Conservation (phyloP, 37 sponge, comb jelly and placozoan species). For the Axinella damicornis region DNA sequence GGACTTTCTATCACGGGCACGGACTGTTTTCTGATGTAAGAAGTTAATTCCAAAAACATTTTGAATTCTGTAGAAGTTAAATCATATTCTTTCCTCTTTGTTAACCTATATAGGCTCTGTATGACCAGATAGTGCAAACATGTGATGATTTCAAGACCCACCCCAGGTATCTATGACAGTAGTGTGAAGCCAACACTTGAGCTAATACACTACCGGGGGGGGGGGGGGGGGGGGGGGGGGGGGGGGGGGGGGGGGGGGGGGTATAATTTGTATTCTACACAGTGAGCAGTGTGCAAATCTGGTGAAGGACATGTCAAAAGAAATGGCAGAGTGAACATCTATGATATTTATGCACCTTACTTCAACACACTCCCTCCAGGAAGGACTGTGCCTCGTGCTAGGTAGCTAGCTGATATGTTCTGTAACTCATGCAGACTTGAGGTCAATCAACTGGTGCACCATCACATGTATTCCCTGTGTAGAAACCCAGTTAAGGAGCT, state of each 20-base stretch:
- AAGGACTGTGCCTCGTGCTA: background rate
- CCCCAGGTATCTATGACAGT: too few species aligned
- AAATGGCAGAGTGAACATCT: slow-evolving; percentile 66
- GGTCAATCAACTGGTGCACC: background rate
- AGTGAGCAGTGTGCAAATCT: slow-evolving; percentile 26
- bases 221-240: too few species aligned
- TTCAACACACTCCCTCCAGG: slow-evolving; percentile 19
- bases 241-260: too few species aligned
- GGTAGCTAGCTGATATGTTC: slow-evolving; percentile 3
- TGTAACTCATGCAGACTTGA: background rate
- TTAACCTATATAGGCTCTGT: slow-evolving; percentile 17
- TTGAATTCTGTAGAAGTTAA: too few species aligned
- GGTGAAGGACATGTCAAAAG: slow-evolving; percentile 29
- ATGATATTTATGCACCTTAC: slow-evolving; percentile 71
- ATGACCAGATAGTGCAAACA: background rate
- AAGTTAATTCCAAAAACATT: too few species aligned
- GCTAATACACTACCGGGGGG: too few species aligned
- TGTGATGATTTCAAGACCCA: slow-evolving; percentile 20
- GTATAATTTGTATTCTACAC: too few species aligned
- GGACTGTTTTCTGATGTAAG: slow-evolving; percentile 67
- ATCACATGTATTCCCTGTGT: background rate
- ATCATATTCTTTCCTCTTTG: too few species aligned
- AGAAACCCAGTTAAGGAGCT: slow-evolving; percentile 60
- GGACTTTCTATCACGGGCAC: slow-evolving; percentile 69
- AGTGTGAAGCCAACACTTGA: too few species aligned